Base-by-base conservation (phyloP, 2,797 vertebrate species). In the Hydrolagus colliei region DNA sequence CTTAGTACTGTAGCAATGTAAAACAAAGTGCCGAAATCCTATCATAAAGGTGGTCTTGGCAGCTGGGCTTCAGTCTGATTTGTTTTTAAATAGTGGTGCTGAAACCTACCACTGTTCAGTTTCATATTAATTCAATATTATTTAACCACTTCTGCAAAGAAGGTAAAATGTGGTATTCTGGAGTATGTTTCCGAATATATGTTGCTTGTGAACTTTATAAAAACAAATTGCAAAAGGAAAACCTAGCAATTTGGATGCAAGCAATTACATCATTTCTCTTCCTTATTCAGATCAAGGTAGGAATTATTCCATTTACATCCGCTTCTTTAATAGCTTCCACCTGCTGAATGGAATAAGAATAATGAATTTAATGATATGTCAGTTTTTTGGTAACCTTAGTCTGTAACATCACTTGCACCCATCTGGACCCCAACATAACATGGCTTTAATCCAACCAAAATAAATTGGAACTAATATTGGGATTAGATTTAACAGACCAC, bases 141-240 rank as follows among this genome's bases (percentile, higher is more conserved):
- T 52, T 52, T 52, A 52, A 52, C 41, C 41, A 9, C 75, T 20
- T 61, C 41, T 61, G 8, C 41, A 77, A 20, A n/a, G 75, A 61
- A 11, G 18, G 16, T n/a, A 11, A 61, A 10, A 16, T 59, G 41
- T 52, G 41, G 41, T 52, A 52, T 52, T 52, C 41, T 52, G 41
- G 41, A 52, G 41, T 52, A 52, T 52, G 41, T 20, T 1, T 59
- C 16, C 9, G 41, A 77, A 1, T 11, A 6, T 10, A 22, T 61
- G 41, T 20, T 20, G 52, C 61, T 61, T 20, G n/a, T 52, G 75
- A 61, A 59, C 75, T 77, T 59, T 0, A 11, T 61, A 20, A 7
- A 77, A 61, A 59, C 20, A 77, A 77, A 77, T 61, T 77, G 75
- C 41, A 59, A n/a, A 76, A 20, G 61, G 52, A 59, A 77, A 77